Evolutionary conservation across 92 coral and sea anemone genomes (phyloP).

Genomic region (Epizoanthus ramosus): DNA sequence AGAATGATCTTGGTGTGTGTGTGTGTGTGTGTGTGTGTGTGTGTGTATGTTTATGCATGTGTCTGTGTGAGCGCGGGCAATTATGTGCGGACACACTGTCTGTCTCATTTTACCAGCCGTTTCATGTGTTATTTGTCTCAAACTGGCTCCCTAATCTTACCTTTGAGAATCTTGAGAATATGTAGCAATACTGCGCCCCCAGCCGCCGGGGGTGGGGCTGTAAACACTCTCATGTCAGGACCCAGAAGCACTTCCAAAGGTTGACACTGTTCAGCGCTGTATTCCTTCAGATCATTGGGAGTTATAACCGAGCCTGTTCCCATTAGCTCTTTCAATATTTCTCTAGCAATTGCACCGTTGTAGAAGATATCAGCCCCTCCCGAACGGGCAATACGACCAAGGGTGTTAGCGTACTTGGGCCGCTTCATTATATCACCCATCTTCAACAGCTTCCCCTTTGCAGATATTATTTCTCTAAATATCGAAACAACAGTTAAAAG

Average conservation of each 20-base stretch:
- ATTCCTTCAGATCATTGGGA: slow-evolving; percentile 55
- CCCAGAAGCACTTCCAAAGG: slow-evolving; percentile 56
- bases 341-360: slow-evolving; percentile 54
- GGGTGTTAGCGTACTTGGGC: slow-evolving; percentile 65
- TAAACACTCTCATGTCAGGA: slow-evolving; percentile 60
- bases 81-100: too few species aligned
- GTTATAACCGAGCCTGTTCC: slow-evolving; percentile 62
- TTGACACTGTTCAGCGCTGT: slow-evolving; percentile 49
- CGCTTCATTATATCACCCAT: slow-evolving; percentile 61
- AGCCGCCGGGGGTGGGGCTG: slow-evolving; percentile 82
- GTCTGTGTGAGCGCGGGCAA: too few species aligned
- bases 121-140: too few species aligned
- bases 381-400: slow-evolving; percentile 58
- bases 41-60: too few species aligned
- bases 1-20: too few species aligned
- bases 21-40: too few species aligned
- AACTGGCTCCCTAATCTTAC: slow-evolving; percentile 28
- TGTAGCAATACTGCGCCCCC: slow-evolving; percentile 70
- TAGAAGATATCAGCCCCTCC: slow-evolving; percentile 70
- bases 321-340: slow-evolving; percentile 62
- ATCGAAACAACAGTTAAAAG: not conserved
- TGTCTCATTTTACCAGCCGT: too few species aligned
- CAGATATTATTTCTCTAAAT: slow-evolving; percentile 56
- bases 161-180: slow-evolving; percentile 65
- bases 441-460: slow-evolving; percentile 49